Base-by-base conservation (phyloP, 2,888 invertebrate genomes). In the Bombylius discolor region DNA sequence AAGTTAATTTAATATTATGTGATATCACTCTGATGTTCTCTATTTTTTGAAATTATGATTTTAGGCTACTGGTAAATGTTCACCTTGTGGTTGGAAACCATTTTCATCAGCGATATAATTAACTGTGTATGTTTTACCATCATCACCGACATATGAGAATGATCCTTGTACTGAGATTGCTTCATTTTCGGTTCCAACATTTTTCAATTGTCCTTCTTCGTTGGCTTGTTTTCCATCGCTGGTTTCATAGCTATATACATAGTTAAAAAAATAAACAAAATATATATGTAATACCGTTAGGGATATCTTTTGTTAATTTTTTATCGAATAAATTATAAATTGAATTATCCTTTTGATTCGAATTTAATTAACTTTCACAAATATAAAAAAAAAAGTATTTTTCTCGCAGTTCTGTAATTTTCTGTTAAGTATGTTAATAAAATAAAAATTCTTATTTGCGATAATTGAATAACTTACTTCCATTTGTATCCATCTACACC, bases 101-200 rank as follows among this genome's bases (percentile, higher is more conserved):
- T 73, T 71, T 64, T 68, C 69, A 60, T 73, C 71, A 55, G 73
- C 73, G 13, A 69, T 42, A 57, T 70, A 73, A 60, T 63, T 80
- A 56, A 85, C 80, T 5, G 76, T 76, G 67, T 83, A 83, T 1
- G 71, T 72, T 33, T 77, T 74, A 5, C 81, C 81, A 62, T 81
- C 81, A 47, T 77, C 78, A 32, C 74, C 81, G 1, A 78, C 69
- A 74, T 77, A 79, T 33, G 75, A 70, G 70, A 75, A 80, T 5
- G 75, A 73, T 14, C 81, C 81, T 48, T 65, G 70, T 14, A 81
- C 76, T 4, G 71, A 66, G 42, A 81, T 69, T 23, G 76, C 71
- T 61, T 79, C 79, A 53, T 79, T 72, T 49, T 81, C 80, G 11
- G 76, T 63, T 23, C 79, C 81, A 1, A 70, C 66, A 62, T 81